Evolutionary conservation across 2,888 invertebrate genomes (phyloP), one percentile per base, ranked within the genome.

Genomic region (Parapristionchus giblindavisi): DNA sequence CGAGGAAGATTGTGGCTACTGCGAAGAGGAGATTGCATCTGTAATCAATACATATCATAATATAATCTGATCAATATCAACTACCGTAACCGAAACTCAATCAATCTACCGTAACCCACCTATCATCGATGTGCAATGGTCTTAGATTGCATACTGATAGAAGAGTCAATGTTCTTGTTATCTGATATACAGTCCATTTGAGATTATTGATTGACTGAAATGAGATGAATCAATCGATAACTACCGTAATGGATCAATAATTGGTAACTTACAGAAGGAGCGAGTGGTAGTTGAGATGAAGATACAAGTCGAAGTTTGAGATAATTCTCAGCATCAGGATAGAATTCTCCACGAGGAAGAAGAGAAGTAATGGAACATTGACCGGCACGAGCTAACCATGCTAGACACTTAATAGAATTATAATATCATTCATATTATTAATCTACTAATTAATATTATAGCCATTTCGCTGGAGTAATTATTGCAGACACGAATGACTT

Each of bases 341-440:
- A 68, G 34, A 38, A 52, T 24, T 68, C 68, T 51, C 68, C 68
- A 8, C 21, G 34, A 21, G 68, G 68, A 11, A 68, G 14, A 8
- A 68, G 52, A 5, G 68, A 51, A 21, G 34, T 3, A 24, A 68
- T n/a, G 21, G 68, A 52, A 21, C 68, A 68, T 2, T 38, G 68
- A 34, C n/a, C 68, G 0, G 68, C 51, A 8, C 68, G 27, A 8
- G 68, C 68, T 52, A 68, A n/a, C 68, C 68, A 68, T n/a, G 68
- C 68, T 3, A 68, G 68, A 68, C 52, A 52, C 68, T 68, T 34
- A 68, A 48, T n/a, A n/a, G n/a, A n/a, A n/a, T n/a, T n/a, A n/a
- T n/a, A n/a, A n/a, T n/a, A n/a, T n/a, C n/a, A n/a, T n/a, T n/a
- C n/a, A n/a, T n/a, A n/a, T n/a, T n/a, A n/a, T n/a, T n/a, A n/a